phyloP scores from a whole-genome alignment of 2,797 vertebrate genomes.

The Acanthurus tractus region DNA sequence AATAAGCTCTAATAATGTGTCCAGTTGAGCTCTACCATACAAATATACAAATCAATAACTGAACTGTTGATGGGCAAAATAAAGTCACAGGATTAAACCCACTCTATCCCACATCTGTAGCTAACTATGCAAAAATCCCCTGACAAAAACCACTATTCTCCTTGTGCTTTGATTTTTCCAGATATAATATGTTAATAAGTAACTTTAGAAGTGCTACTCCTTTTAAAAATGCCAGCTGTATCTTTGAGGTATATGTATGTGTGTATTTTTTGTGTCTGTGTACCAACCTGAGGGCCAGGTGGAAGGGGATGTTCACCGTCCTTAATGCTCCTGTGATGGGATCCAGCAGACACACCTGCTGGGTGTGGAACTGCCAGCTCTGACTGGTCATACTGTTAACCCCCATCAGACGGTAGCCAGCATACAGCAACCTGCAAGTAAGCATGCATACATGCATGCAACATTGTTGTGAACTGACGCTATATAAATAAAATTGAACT shows the following conservation, averaged over 20 bases:
- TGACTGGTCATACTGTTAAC: constrained; percentile 97
- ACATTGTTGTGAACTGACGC: no score
- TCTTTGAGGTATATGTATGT: no score
- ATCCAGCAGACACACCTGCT: constrained; percentile 97
- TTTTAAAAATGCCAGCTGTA: background rate
- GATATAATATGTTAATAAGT: background rate
- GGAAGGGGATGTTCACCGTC: constrained; percentile 94
- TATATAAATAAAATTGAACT: no score
- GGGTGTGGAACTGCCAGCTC: constrained; percentile 96
- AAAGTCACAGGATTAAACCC: no score
- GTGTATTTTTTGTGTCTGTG: background rate
- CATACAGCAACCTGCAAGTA: constrained; percentile 90
- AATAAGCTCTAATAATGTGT: no score
- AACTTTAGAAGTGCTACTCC: background rate
- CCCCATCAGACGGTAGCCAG: constrained; percentile 98
- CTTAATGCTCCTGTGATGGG: constrained; percentile 90
- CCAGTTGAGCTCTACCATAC: background rate
- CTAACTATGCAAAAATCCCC: background rate
- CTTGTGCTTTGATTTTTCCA: no score
- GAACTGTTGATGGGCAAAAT: no score
- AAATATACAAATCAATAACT: background rate
- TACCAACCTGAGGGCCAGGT: constrained; percentile 95
- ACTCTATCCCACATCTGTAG: background rate
- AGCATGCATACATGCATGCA: no score
- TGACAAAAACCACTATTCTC: no score